These are phyloP conservation scores for Acanthisitta chloris DNA, from an alignment of 2,113 vertebrate species.

Conservation along the genomic window DNA sequence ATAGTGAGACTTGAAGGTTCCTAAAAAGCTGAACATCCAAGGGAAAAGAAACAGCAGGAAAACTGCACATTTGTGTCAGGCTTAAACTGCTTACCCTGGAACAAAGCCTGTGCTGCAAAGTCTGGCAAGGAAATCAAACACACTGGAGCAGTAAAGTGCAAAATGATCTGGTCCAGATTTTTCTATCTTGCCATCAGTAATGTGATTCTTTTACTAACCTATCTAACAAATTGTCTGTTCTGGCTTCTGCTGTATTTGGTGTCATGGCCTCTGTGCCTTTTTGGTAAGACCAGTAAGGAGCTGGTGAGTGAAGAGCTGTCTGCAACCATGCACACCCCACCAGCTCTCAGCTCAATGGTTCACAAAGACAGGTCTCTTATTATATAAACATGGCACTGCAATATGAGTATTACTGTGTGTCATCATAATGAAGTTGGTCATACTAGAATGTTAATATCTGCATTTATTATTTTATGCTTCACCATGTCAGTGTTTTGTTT, in stretches of 20 bases:
- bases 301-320: not conserved
- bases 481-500: not conserved
- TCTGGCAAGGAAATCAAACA: not conserved
- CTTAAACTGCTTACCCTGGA: not conserved
- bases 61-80: not conserved
- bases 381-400: not conserved
- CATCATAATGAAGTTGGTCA: not conserved
- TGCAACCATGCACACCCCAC: not conserved
- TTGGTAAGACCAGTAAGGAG: not conserved
- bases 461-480: not conserved
- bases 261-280: not conserved
- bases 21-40: not conserved
- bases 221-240: not conserved
- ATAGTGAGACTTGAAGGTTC: not conserved
- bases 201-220: not conserved
- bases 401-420: not conserved
- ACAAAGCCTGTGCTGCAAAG: not conserved
- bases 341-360: not conserved
- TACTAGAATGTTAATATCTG: not conserved
- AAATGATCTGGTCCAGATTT: not conserved
- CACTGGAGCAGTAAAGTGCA: not conserved
- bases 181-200: not conserved
- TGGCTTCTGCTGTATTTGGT: not conserved
- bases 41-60: not conserved
- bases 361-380: not conserved